A percentile compares a stretch with the other conserved stretches of the same genome.
Evolutionary conservation across 2,888 invertebrate genomes (phyloP).

Genomic region (Ophioninae sp.): DNA sequence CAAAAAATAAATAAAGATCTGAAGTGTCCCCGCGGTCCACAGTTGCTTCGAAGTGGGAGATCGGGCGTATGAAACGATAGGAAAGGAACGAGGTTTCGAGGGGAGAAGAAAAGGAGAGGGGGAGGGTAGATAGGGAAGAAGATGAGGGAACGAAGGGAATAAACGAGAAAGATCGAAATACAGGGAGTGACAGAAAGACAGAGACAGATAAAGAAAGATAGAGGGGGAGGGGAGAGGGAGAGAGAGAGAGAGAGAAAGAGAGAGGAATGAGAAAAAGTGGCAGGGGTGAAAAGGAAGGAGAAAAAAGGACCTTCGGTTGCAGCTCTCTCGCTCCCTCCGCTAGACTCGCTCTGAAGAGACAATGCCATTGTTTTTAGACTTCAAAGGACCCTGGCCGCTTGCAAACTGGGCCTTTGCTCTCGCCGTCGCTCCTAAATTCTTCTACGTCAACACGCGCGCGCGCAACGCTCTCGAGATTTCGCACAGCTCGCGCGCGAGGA

Average conservation of each 20-base stretch:
- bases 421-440: conserved; percentile 81
- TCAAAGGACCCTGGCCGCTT: conserved; percentile 79
- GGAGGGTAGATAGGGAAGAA: conserved; percentile 32
- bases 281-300: conserved; percentile 61
- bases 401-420: conserved; percentile 79
- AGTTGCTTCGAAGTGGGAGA: conserved; percentile 29
- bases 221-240: conserved; percentile 60
- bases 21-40: conserved; percentile 37
- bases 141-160: conserved; percentile 44
- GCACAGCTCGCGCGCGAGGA: conserved; percentile 52
- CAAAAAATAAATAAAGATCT: conserved; percentile 49
- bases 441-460: conserved; percentile 78
- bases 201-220: conserved; percentile 54
- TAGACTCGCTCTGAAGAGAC: conserved; percentile 75
- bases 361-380: conserved; percentile 81
- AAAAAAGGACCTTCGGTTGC: conserved; percentile 68
- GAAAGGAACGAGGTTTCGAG: no score
- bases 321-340: conserved; percentile 76
- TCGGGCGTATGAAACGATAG: conserved; percentile 41
- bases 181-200: conserved; percentile 31
- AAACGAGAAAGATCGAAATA: conserved; percentile 53
- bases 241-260: conserved; percentile 37
- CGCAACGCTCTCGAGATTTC: conserved; percentile 66
- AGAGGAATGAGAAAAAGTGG: conserved; percentile 32
- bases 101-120: conserved; percentile 58